Evolutionary conservation across 2,113 vertebrate genomes (phyloP), one percentile per base, ranked within the genome.

Genomic region (Pao palembangensis): DNA sequence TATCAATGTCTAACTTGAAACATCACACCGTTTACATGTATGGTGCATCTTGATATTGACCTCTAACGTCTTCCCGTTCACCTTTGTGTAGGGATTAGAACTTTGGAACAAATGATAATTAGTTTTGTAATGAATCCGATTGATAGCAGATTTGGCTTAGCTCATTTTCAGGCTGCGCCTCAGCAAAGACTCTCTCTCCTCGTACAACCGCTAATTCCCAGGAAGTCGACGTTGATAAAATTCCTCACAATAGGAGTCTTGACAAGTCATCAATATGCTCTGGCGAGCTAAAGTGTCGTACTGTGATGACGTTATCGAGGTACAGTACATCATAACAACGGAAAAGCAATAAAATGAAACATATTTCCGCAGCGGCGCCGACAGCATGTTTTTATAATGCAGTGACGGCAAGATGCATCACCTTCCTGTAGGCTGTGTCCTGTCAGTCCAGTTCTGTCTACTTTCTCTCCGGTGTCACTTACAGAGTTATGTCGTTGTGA

Each of bases 1-100:
- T 61, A 21, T 79, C 55, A 52, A 70, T 66, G 69, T 76, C 55
- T 66, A 69, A 75, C 74, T 81, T 80, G 67, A 81, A 86, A 63
- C 60, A 65, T 73, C 69, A 69, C 71, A 71, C 51, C 50, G 64
- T 87, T 81, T 78, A 76, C 72, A 72, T 57, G 81, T 79, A 41
- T 73, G 10, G 15, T 63, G 63, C 63, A 54, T 47, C 65, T 73
- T 20, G 28, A 65, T 41, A 14, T 46, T 62, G 63, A 67, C 64
- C 64, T 68, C 73, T 62, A 52, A 75, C 59, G 66, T 73, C 73
- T 67, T 64, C 44, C 47, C 53, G 12, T 67, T 66, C 28, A 20
- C 34, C 58, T 50, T 56, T 46, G 73, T 56, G 52, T 59, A 17
- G 69, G 59, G 51, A 67, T 74, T 78, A 55, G 20, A 69, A 47